A percentile compares a stretch with the other conserved stretches of the same genome.
Conservation (phyloP, 2,888 invertebrate genomes). For the Plemyria rubiginata region DNA sequence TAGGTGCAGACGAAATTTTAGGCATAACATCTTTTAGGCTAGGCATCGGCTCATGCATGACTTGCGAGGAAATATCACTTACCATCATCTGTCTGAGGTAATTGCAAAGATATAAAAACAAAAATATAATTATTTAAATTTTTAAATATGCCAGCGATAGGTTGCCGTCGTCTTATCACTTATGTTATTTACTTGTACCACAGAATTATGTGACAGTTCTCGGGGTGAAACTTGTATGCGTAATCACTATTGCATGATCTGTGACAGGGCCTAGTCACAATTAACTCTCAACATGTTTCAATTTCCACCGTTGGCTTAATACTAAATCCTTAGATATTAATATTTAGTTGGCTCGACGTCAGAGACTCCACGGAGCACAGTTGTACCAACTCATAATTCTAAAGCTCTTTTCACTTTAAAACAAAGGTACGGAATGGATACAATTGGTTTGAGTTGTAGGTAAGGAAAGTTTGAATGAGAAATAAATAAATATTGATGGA, state of each 20-base stretch:
- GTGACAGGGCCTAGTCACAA: conserved; percentile 61
- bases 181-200: not conserved
- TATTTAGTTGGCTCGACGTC: conserved; percentile 57
- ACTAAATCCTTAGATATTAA: conserved; percentile 63
- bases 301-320: conserved; percentile 69
- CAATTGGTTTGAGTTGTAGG: not conserved
- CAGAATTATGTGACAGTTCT: not conserved
- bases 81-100: no score
- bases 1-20: no score
- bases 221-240: conserved; percentile 9
- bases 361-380: conserved; percentile 51
- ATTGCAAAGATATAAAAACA: no score
- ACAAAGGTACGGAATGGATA: conserved; percentile 10
- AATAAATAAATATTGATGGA: not conserved
- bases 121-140: no score
- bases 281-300: conserved; percentile 78
- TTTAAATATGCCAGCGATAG: no score
- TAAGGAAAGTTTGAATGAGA: not conserved
- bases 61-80: no score
- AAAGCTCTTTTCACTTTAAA: conserved; percentile 19
- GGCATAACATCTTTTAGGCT: no score
- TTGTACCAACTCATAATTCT: conserved; percentile 45
- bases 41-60: no score
- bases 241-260: conserved; percentile 10
- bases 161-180: no score